Conservation (phyloP, 2,113 vertebrate species). For the Mormyrus lacerda region DNA sequence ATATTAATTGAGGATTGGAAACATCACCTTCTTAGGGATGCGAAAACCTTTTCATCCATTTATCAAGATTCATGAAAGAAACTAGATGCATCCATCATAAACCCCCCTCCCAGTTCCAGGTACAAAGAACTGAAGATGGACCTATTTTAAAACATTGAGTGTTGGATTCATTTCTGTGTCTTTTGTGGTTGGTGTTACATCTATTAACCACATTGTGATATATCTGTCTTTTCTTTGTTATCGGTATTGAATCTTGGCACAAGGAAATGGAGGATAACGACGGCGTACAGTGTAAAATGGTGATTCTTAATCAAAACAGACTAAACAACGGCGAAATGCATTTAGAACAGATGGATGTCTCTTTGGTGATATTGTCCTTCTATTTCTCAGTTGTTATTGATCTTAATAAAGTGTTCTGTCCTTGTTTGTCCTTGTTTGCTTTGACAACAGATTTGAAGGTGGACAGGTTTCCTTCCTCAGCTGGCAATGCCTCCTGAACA, state of each 20-base stretch:
- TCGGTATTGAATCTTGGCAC: neutral
- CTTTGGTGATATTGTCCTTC: slow-evolving; percentile 17
- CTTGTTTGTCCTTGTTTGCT: neutral
- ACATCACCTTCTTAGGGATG: slow-evolving; percentile 32
- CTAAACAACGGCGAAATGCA: slow-evolving; percentile 12
- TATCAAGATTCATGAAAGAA: slow-evolving; percentile 35
- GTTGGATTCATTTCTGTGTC: neutral
- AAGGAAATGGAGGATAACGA: neutral
- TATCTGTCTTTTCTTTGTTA: neutral
- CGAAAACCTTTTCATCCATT: slow-evolving; percentile 37
- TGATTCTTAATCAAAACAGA: neutral
- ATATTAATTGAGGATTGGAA: slow-evolving; percentile 19
- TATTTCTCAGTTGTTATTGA: slow-evolving; percentile 14
- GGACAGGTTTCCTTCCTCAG: slow-evolving; percentile 2
- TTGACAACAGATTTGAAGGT: slow-evolving; percentile 4
- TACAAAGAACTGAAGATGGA: neutral
- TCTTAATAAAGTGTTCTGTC: slow-evolving; percentile 5
- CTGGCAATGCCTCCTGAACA: neutral
- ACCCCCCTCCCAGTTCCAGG: neutral
- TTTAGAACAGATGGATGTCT: slow-evolving; percentile 13
- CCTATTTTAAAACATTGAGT: neutral
- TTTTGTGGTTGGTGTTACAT: neutral
- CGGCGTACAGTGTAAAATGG: neutral
- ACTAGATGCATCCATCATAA: neutral
- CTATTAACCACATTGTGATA: neutral